Conservation (phyloP, 2,797 vertebrate species). For the Sebastes aleutianus region DNA sequence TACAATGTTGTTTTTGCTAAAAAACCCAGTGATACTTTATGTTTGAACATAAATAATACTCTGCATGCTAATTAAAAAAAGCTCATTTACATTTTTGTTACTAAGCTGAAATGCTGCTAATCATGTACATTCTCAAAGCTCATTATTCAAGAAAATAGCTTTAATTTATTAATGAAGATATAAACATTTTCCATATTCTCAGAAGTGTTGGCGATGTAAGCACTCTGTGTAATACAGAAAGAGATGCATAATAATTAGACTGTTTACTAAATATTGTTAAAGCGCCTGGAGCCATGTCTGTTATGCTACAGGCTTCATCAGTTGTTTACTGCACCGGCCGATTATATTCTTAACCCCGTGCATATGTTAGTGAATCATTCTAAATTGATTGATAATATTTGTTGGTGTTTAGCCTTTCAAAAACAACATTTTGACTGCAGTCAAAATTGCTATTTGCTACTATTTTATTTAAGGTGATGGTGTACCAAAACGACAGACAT, state of each 20-base stretch:
- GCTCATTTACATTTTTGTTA: constrained; percentile 35
- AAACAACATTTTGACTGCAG: too few relatives aligned
- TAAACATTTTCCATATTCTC: background rate
- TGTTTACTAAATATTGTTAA: constrained; percentile 18
- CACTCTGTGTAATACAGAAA: background rate
- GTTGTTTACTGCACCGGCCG: too few relatives aligned
- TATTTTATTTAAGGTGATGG: too few relatives aligned
- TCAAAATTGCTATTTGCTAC: too few relatives aligned
- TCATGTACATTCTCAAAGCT: constrained; percentile 18
- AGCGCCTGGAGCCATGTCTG: background rate
- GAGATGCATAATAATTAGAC: background rate
- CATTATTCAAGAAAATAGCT: background rate
- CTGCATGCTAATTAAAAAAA: constrained; percentile 8
- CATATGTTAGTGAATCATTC: too few relatives aligned
- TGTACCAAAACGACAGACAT: too few relatives aligned
- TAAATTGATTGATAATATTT: too few relatives aligned
- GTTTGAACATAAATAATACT: constrained; percentile 34
- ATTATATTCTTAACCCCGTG: too few relatives aligned
- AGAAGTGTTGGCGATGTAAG: background rate
- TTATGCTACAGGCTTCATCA: too few relatives aligned
- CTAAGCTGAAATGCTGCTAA: constrained; percentile 8
- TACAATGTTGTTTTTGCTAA: constrained; percentile 32
- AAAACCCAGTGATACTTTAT: constrained; percentile 12
- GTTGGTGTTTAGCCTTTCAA: too few relatives aligned
- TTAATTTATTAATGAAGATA: constrained; percentile 17